Conservation (phyloP, 2,113 vertebrate genomes). For the Notothenia rossii region DNA sequence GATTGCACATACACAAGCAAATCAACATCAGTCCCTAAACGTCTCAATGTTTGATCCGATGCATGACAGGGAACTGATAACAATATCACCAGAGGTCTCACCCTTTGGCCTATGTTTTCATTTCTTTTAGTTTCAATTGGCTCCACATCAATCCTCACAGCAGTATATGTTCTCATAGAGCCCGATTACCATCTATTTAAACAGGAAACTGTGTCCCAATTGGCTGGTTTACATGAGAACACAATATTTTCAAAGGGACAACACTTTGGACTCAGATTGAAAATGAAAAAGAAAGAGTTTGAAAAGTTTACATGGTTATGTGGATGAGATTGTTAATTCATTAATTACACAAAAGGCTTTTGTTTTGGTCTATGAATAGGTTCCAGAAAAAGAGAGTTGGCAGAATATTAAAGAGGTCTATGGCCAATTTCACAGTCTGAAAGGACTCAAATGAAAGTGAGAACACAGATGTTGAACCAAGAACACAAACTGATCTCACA, state of each 20-base stretch:
- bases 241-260: conserved; percentile 50
- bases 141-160: conserved; percentile 59
- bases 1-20: background rate
- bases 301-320: background rate
- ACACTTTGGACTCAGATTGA: conserved; percentile 51
- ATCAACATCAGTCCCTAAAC: conserved; percentile 20
- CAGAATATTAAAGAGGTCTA: background rate
- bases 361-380: background rate
- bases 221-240: conserved; percentile 68
- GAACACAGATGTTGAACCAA: background rate
- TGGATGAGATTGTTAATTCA: conserved; percentile 5
- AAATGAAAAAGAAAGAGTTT: conserved; percentile 3
- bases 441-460: background rate
- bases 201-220: conserved; percentile 51
- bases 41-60: conserved; percentile 40
- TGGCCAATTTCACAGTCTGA: background rate
- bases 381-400: background rate
- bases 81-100: conserved; percentile 58
- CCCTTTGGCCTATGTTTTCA: conserved; percentile 67
- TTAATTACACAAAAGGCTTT: background rate
- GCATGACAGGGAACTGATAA: conserved; percentile 74
- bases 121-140: conserved; percentile 66
- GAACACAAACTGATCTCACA: background rate
- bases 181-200: conserved; percentile 65
- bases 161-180: conserved; percentile 42